phyloP scores from a whole-genome alignment of 2,113 vertebrate genomes.

The Dasyornis broadbenti region DNA sequence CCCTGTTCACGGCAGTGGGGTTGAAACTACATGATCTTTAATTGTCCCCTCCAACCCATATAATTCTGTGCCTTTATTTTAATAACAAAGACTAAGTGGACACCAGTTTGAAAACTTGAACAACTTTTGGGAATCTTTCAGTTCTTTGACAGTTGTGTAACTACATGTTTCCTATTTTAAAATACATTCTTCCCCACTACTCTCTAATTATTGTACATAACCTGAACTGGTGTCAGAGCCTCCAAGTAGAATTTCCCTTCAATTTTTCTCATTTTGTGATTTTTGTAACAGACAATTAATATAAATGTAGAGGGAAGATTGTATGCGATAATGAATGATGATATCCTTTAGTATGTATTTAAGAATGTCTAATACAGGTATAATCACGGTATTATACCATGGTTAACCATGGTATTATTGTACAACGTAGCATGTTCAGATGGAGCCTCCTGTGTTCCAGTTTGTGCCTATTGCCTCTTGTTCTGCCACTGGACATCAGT shows the following conservation, averaged over 20 bases:
- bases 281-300: neutral
- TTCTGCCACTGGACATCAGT: neutral
- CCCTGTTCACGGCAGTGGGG: neutral
- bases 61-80: neutral
- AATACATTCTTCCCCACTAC: neutral
- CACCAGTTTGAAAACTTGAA: neutral
- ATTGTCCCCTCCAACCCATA: neutral
- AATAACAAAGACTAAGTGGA: neutral
- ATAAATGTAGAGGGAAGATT: neutral
- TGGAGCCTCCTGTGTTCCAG: neutral
- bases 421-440: neutral
- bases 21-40: neutral
- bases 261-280: neutral
- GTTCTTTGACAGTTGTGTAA: neutral
- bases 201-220: neutral
- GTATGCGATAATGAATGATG: neutral
- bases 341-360: neutral
- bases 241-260: neutral
- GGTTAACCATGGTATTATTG: neutral
- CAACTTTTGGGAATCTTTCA: neutral
- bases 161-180: neutral
- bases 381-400: no score
- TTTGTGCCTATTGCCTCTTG: neutral
- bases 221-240: neutral
- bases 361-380: neutral